Percentiles rank a stretch among this genome's conserved stretches.
phyloP scores from a whole-genome alignment of 1,140 invertebrate species.

The Calosoma granatense region DNA sequence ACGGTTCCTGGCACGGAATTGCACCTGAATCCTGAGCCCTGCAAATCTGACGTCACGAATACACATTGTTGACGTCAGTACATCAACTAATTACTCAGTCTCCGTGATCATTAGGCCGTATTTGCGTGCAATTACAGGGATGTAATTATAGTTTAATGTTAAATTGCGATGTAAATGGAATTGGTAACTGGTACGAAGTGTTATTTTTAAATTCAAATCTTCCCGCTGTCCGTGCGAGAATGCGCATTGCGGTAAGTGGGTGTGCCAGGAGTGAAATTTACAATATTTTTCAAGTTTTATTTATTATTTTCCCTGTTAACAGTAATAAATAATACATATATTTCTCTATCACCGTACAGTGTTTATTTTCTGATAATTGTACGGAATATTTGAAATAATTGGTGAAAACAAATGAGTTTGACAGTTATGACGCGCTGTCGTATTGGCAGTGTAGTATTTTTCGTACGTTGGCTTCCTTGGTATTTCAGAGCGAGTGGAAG shows the following conservation, averaged over 20 bases:
- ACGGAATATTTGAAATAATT: no score
- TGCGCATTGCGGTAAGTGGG: constrained; percentile 5
- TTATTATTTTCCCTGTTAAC: no score
- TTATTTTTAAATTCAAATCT: no score
- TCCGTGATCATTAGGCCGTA: no score
- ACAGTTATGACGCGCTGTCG: not conserved
- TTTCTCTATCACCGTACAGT: no score
- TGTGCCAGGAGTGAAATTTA: not conserved
- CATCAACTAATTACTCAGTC: no score
- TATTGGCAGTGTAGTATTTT: not conserved
- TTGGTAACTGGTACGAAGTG: no score
- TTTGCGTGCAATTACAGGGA: not conserved
- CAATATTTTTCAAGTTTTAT: not conserved
- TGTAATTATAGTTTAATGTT: not conserved
- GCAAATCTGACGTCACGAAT: not conserved
- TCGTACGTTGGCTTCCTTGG: not conserved
- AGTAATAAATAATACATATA: not conserved
- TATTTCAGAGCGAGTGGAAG: not conserved
- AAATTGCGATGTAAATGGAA: no score
- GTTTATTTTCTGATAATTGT: no score
- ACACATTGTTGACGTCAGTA: no score
- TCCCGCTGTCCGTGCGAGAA: not conserved
- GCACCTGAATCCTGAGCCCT: not conserved
- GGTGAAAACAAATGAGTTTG: not conserved
- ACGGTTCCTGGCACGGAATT: not conserved